Base-by-base conservation (phyloP, 2,888 invertebrate species). In the Sinopyrophorus schimmeli region DNA sequence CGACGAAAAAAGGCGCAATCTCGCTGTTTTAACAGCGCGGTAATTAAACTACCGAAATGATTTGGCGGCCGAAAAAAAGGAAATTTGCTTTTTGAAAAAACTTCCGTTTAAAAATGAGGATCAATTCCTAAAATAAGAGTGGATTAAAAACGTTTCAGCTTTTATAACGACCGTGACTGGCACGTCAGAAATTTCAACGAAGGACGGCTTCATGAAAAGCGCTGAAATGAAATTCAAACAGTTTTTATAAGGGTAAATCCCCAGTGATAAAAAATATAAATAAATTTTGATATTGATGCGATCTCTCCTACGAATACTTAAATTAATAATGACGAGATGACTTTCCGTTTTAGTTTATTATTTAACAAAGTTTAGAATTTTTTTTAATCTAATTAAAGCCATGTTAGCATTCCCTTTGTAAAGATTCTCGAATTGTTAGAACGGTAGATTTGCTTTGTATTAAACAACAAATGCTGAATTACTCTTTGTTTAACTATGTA, bases 21-120 rank as follows among this genome's bases (percentile, higher is more conserved):
- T 14, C 12, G 11, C 7, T 26, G 10, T n/a, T 26, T 12, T 27
- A 27, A 12, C 27, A 10, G 5, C 10, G 12, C 2, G 10, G 16
- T 30, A 30, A 30, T 30, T 30, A 30, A 30, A 30, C 30, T 30
- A 16, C 9, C 16, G 27, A 14, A 6, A 6, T 27, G 5, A n/a
- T n/a, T n/a, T n/a, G n/a, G n/a, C n/a, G n/a, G n/a, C n/a, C n/a
- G n/a, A n/a, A n/a, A n/a, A n/a, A n/a, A n/a, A n/a, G n/a, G n/a
- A n/a, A n/a, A n/a, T n/a, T n/a, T n/a, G n/a, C n/a, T n/a, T n/a
- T n/a, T n/a, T n/a, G n/a, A n/a, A n/a, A n/a, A n/a, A n/a, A n/a
- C n/a, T n/a, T n/a, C n/a, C n/a, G n/a, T n/a, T n/a, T n/a, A n/a
- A n/a, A n/a, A n/a, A n/a, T n/a, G n/a, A n/a, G n/a, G n/a, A n/a